Percentiles rank a stretch among this genome's conserved stretches.
These are phyloP conservation scores for Arion vulgaris DNA, from an alignment of 1,140 invertebrate species.

Conservation along the genomic window DNA sequence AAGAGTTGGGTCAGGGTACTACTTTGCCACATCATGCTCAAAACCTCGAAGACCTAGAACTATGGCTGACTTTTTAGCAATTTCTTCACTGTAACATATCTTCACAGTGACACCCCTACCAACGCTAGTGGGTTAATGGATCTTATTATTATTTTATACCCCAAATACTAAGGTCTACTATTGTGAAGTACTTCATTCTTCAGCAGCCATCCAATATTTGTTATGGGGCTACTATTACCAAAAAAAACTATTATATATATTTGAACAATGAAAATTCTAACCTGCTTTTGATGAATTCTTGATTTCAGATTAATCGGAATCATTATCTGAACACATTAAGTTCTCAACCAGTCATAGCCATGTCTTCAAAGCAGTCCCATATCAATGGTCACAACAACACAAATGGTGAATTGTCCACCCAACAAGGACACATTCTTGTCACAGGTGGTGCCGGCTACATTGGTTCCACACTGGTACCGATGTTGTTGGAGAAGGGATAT, in stretches of 20 bases:
- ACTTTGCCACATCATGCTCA: too few species aligned
- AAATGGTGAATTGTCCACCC: neutral
- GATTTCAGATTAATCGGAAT: neutral
- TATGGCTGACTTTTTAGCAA: too few species aligned
- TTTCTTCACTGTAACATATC: too few species aligned
- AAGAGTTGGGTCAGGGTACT: too few species aligned
- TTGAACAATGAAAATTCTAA: neutral
- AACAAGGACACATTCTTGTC: constrained; percentile 50
- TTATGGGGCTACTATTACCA: too few species aligned
- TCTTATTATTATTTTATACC: too few species aligned
- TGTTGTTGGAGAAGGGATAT: constrained; percentile 59
- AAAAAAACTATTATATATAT: neutral
- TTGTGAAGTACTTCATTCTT: too few species aligned
- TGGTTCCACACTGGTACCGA: constrained; percentile 60
- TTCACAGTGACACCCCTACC: too few species aligned
- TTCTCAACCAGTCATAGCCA: neutral
- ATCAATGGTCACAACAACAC: constrained; percentile 20
- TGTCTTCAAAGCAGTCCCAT: constrained; percentile 14
- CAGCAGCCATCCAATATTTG: too few species aligned
- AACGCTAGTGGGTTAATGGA: too few species aligned
- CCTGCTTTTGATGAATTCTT: neutral
- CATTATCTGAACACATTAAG: neutral
- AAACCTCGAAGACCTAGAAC: too few species aligned
- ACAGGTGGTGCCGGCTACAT: constrained; percentile 66
- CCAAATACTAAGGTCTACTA: too few species aligned